Evolutionary conservation across 2,113 vertebrate genomes (phyloP), one percentile per base, ranked within the genome.

Genomic region (Corydoras sp.): DNA sequence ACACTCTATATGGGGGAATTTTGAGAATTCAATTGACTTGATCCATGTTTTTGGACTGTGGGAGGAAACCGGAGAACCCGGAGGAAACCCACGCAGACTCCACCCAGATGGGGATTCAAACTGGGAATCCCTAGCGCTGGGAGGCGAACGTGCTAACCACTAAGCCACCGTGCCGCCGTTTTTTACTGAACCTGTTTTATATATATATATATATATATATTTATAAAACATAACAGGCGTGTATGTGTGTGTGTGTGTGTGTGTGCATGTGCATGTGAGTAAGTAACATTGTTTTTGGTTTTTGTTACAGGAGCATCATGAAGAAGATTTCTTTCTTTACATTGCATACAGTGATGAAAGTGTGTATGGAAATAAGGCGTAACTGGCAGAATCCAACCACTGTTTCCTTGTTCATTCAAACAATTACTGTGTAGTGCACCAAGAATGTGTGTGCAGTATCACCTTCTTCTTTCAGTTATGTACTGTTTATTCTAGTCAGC

Each of bases 321-420:
- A 96, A 84, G 94, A 95, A 85, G 94, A 95, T 79, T 96, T 95
- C 86, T 96, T 96, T 88, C 93, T 95, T 66, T 96, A 95, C 89
- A 94, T 96, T 77, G 94, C 94, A 76, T 95, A 96, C 90, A 95
- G 93, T 84, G 94, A 96, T 51, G 93, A 96, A 83, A 95, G 94
- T 5, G 93, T 95, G 81, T 96, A 95, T 10, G 94, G 94, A 77
- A 86, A 86, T 81, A 81, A 86, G 78, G 85, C 89, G 72, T 90
- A 88, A 81, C 76, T 73, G 64, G 24, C 63, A 30, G 62, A 51
- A 5, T 14, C 10, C 15, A 3, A 9, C 62, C 9, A 13, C 18
- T 48, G 8, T 24, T 50, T 11, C 15, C 74, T 71, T 78, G 72
- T 78, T 77, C 76, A 71, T 75, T 75, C 74, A 81, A 89, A 86